Percentiles rank a stretch among this genome's conserved stretches.
phyloP scores from a whole-genome alignment of 2,888 invertebrate species.

The Caenorhabditis sp. region DNA sequence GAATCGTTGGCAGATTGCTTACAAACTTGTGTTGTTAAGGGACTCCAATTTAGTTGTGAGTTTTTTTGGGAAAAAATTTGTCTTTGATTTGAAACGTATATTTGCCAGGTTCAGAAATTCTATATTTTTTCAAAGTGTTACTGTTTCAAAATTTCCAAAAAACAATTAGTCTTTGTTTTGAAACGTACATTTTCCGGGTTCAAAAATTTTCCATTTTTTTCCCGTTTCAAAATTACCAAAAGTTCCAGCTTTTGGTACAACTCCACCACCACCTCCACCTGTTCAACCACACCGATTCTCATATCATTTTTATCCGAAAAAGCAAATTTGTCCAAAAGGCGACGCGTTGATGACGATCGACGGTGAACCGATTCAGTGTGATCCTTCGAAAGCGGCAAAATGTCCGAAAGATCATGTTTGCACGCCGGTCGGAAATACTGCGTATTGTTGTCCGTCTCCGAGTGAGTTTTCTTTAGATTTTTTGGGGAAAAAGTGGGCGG shows the following conservation, averaged over 20 bases:
- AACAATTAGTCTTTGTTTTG: not conserved
- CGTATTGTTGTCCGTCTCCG: constrained; percentile 52
- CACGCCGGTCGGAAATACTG: constrained; percentile 29
- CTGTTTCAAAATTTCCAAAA: no score
- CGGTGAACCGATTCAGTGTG: constrained; percentile 36
- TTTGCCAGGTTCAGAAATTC: no score
- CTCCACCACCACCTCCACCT: constrained; percentile 5
- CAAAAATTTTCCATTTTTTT: not conserved
- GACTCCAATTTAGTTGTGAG: constrained; percentile 49
- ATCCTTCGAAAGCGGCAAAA: constrained; percentile 33
- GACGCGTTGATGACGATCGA: constrained; percentile 31
- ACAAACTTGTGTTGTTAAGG: constrained; percentile 48
- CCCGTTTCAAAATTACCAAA: not conserved
- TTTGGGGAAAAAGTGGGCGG: no score
- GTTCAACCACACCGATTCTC: not conserved
- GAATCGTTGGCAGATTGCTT: constrained; percentile 42
- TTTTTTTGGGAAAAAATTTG: not conserved
- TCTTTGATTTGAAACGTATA: no score
- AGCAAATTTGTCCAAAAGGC: constrained; percentile 46
- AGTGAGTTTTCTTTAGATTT: constrained; percentile 27
- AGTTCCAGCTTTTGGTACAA: constrained; percentile 19
- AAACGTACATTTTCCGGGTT: not conserved
- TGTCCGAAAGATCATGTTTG: constrained; percentile 51
- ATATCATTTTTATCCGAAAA: constrained; percentile 21
- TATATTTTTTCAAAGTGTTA: no score